Evolutionary conservation across 2,888 invertebrate genomes (phyloP).

Genomic region (Notodonta dromedarius): DNA sequence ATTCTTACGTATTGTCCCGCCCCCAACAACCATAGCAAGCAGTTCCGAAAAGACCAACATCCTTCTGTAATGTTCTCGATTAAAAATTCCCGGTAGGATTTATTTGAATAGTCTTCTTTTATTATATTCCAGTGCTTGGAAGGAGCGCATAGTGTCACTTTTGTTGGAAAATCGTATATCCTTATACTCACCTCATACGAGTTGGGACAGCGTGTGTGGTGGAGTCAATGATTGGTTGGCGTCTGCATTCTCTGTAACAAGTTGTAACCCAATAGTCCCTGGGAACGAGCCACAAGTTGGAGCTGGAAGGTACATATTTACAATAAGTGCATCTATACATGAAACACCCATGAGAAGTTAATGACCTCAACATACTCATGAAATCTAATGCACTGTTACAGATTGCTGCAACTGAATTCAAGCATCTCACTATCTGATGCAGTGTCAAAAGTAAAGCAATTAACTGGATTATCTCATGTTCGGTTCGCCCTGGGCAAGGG

Average conservation of each 20-base stretch:
- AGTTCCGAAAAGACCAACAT: too few relatives aligned
- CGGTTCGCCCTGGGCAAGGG: slow-evolving; percentile 88
- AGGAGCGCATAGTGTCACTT: slow-evolving; percentile 91
- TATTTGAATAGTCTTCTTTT: neutral
- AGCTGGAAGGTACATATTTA: slow-evolving; percentile 72
- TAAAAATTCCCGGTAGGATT: too few relatives aligned
- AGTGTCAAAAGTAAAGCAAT: slow-evolving; percentile 87
- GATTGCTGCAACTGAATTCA: slow-evolving; percentile 55
- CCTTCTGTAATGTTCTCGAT: too few relatives aligned
- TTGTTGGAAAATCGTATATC: slow-evolving; percentile 94
- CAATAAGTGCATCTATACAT: neutral
- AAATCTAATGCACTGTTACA: slow-evolving; percentile 41
- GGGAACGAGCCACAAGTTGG: slow-evolving; percentile 72
- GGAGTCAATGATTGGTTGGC: slow-evolving; percentile 98
- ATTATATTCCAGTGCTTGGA: slow-evolving; percentile 84
- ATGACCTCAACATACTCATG: too few relatives aligned
- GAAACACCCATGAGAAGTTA: neutral
- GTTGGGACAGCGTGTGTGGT: slow-evolving; percentile 92
- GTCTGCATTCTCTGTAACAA: slow-evolving; percentile 82
- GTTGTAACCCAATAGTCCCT: slow-evolving; percentile 67
- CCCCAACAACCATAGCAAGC: too few relatives aligned
- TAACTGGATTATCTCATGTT: slow-evolving; percentile 87
- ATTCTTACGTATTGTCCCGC: too few relatives aligned
- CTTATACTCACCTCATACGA: slow-evolving; percentile 96
- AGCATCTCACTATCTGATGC: slow-evolving; percentile 82